phyloP scores from a whole-genome alignment of 2,797 vertebrate species.

The Chaetodon trifasciatus region DNA sequence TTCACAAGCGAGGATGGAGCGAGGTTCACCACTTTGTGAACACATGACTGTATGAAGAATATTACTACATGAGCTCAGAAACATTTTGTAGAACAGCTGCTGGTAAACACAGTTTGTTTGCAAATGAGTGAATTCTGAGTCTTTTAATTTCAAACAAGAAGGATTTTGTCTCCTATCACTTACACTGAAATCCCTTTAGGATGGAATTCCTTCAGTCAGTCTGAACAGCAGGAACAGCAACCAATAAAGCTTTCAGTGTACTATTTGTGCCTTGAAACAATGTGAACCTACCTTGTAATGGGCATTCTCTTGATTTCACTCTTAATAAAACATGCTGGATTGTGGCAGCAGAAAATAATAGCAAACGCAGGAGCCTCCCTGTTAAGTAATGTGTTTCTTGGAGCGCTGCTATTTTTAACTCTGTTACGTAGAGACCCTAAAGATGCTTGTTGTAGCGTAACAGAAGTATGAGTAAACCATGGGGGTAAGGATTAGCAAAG shows the following conservation, averaged over 20 bases:
- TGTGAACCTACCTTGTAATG: background rate
- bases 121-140: too few species aligned
- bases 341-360: constrained; percentile 7
- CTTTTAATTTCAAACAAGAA: background rate
- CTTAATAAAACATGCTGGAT: constrained; percentile 2
- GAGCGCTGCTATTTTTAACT: constrained; percentile 81
- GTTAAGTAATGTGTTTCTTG: constrained; percentile 71
- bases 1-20: too few species aligned
- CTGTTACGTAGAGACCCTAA: constrained; percentile 62
- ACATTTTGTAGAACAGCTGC: too few species aligned
- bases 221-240: background rate
- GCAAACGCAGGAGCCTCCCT: constrained; percentile 38
- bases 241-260: background rate
- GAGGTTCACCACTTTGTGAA: too few species aligned
- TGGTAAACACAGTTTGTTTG: too few species aligned
- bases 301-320: background rate
- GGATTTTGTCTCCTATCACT: background rate
- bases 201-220: background rate
- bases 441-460: constrained; percentile 72
- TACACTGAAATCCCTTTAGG: background rate
- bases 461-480: constrained; percentile 61
- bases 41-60: too few species aligned
- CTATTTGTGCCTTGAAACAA: too few species aligned
- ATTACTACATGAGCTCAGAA: too few species aligned
- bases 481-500: constrained; percentile 54